phyloP scores from a whole-genome alignment of 2,888 invertebrate species.

The Netelia fuscicornis region DNA sequence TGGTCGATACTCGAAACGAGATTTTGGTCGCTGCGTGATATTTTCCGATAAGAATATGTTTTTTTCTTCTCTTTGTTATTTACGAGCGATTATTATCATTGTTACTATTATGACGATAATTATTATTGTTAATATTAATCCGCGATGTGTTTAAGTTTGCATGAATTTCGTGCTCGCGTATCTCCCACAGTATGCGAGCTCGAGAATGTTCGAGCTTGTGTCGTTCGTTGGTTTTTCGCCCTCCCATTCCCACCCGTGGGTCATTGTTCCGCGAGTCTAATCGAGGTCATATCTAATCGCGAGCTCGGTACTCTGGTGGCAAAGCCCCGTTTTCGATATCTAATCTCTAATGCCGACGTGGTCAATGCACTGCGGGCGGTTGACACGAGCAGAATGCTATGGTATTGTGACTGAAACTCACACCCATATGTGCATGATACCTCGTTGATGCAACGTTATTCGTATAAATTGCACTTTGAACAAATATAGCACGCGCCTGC shows the following conservation, averaged over 20 bases:
- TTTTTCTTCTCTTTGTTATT: neutral
- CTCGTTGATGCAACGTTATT: neutral
- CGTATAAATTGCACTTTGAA: neutral
- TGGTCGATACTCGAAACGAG: neutral
- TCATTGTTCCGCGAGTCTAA: conserved; percentile 64
- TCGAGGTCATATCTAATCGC: conserved; percentile 68
- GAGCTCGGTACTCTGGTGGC: conserved; percentile 63
- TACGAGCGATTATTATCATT: too few relatives aligned
- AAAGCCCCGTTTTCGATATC: conserved; percentile 66
- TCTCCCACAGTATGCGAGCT: neutral
- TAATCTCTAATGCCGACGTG: conserved; percentile 67
- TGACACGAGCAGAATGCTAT: conserved; percentile 49
- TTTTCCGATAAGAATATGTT: neutral
- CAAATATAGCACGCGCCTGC: neutral
- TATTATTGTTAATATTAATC: neutral
- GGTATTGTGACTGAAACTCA: conserved; percentile 40
- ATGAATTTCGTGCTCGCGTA: conserved; percentile 14
- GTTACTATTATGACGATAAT: too few relatives aligned
- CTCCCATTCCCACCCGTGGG: conserved; percentile 24
- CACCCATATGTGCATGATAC: neutral
- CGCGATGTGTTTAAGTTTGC: neutral
- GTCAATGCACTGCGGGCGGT: conserved; percentile 65
- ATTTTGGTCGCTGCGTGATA: neutral
- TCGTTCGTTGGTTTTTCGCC: neutral
- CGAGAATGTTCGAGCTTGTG: conserved; percentile 15